Conservation (phyloP, 2,888 invertebrate genomes). For the Auanema sp. region DNA sequence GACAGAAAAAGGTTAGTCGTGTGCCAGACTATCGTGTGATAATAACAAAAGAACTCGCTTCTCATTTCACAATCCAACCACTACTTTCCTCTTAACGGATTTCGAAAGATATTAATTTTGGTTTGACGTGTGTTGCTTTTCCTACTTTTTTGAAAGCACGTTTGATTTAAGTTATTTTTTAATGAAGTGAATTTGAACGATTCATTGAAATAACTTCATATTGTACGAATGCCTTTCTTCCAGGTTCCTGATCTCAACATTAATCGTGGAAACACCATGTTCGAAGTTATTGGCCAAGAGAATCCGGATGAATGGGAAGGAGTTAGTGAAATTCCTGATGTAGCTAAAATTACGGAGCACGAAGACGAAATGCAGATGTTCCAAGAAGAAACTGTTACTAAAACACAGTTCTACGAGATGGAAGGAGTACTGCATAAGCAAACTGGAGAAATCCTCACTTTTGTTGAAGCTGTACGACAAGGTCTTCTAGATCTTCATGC, state of each 20-base stretch:
- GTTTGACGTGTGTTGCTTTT: slow-evolving; percentile 6
- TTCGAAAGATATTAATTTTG: slow-evolving; percentile 1
- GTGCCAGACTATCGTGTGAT: slow-evolving; percentile 6
- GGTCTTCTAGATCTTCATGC: slow-evolving; percentile 85
- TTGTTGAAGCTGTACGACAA: slow-evolving; percentile 87
- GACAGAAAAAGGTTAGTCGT: slow-evolving; percentile 6
- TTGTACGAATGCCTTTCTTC: slow-evolving; percentile 20
- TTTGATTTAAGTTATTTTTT: background rate
- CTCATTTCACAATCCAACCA: too few species aligned
- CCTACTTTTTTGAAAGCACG: slow-evolving; percentile 4
- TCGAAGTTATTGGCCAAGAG: slow-evolving; percentile 33
- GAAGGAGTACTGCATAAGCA: slow-evolving; percentile 67
- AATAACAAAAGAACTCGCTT: background rate
- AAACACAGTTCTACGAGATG: slow-evolving; percentile 65
- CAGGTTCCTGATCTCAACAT: slow-evolving; percentile 39
- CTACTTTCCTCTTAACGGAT: slow-evolving; percentile 6
- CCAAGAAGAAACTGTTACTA: slow-evolving; percentile 63
- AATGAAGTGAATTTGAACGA: slow-evolving; percentile 15
- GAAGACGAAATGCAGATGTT: slow-evolving; percentile 64
- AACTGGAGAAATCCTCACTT: slow-evolving; percentile 83
- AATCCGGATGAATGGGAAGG: slow-evolving; percentile 39
- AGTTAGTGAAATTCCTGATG: slow-evolving; percentile 40
- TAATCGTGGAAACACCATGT: slow-evolving; percentile 23
- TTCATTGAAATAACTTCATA: too few species aligned
- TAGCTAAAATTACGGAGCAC: slow-evolving; percentile 58